phyloP scores from a whole-genome alignment of 2,888 invertebrate genomes.

The Ophion ventricosus region DNA sequence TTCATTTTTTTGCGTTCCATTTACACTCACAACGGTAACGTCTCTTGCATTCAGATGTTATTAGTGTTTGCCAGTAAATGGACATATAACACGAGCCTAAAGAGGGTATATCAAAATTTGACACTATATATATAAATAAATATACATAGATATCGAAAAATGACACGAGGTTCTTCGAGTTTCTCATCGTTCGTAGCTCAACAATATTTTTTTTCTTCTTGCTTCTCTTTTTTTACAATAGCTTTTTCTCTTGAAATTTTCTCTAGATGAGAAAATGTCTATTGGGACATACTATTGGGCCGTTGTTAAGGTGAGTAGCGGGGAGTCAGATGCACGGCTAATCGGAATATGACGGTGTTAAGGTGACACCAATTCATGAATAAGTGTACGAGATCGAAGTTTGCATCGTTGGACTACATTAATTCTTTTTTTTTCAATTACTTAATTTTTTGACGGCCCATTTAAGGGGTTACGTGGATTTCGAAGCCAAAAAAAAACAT shows the following conservation, averaged over 20 bases:
- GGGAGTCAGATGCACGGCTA: not conserved
- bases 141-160: not conserved
- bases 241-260: no score
- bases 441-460: no score
- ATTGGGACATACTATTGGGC: not conserved
- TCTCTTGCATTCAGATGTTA: conserved; percentile 24
- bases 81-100: conserved; percentile 50
- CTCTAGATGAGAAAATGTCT: no score
- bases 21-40: conserved; percentile 10
- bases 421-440: no score
- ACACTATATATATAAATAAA: not conserved
- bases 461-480: no score
- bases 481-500: no score
- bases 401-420: not conserved
- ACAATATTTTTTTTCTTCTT: not conserved
- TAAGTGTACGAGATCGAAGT: not conserved
- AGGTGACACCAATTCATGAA: not conserved
- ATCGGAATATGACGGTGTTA: not conserved
- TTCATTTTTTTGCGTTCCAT: conserved; percentile 21
- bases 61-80: conserved; percentile 55
- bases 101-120: conserved; percentile 39
- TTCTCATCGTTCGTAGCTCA: not conserved
- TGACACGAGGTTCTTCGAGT: conserved; percentile 7
- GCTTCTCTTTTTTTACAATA: not conserved
- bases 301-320: not conserved